Conservation (phyloP, 2,888 invertebrate genomes). For the Serripes groenlandicus region DNA sequence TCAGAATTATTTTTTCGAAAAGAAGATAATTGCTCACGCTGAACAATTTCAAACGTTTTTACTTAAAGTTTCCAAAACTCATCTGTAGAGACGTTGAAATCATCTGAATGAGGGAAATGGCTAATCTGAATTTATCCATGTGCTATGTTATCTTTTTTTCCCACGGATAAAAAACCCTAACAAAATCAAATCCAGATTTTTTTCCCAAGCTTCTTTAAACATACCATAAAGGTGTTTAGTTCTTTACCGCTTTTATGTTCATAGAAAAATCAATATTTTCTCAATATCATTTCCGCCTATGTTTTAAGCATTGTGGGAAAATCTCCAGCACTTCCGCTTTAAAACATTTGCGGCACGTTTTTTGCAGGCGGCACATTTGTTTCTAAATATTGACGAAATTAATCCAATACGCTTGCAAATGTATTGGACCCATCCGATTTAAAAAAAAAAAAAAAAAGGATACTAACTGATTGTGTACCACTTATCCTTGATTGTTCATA, state of each 20-base stretch:
- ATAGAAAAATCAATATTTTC: conserved; percentile 7
- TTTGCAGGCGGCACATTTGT: background rate
- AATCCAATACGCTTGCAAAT: too few species aligned
- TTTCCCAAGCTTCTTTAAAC: background rate
- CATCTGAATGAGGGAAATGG: background rate
- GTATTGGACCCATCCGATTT: too few species aligned
- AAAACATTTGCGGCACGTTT: background rate
- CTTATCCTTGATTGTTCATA: too few species aligned
- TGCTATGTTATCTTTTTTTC: background rate
- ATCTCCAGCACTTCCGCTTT: conserved; percentile 15
- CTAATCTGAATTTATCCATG: background rate
- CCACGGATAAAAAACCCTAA: conserved; percentile 4
- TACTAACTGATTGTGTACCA: too few species aligned
- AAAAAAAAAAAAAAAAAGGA: too few species aligned
- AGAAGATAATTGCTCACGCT: too few species aligned
- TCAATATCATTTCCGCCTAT: conserved; percentile 11
- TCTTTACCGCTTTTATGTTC: background rate
- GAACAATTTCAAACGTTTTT: too few species aligned
- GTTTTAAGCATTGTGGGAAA: conserved; percentile 20
- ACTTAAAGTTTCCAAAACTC: too few species aligned
- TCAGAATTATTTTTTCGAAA: too few species aligned
- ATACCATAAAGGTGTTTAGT: conserved; percentile 4
- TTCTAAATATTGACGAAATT: background rate
- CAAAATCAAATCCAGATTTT: background rate
- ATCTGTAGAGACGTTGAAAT: too few species aligned